These are phyloP conservation scores for Phataginus tetradactyla DNA, from an alignment of 2,797 vertebrate genomes.

Conservation along the genomic window DNA sequence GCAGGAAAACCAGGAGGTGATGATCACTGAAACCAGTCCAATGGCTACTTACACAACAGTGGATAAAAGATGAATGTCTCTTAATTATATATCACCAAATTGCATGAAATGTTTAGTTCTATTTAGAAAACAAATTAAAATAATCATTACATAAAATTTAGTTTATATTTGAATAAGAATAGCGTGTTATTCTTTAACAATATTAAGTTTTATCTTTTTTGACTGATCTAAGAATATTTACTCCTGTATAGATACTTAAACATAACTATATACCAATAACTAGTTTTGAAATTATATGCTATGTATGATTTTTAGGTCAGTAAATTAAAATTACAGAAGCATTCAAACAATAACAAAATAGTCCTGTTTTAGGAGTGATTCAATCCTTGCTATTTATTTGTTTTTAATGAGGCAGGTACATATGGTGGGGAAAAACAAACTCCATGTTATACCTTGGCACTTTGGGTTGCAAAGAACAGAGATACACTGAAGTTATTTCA, in stretches of 20 bases:
- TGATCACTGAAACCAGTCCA: background rate
- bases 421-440: background rate
- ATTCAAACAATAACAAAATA: background rate
- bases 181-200: background rate
- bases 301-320: background rate
- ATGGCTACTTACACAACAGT: background rate
- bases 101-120: background rate
- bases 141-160: background rate
- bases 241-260: background rate
- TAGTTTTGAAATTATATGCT: background rate
- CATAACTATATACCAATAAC: background rate
- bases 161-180: slow-evolving; percentile 30
- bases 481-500: background rate
- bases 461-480: background rate
- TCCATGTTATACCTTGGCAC: background rate
- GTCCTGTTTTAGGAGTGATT: background rate
- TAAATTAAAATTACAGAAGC: background rate
- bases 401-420: background rate
- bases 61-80: background rate
- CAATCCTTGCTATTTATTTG: background rate
- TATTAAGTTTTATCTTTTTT: background rate
- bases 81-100: background rate
- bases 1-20: background rate
- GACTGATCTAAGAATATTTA: background rate
- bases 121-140: background rate